phyloP scores from a whole-genome alignment of 2,113 vertebrate genomes.

The Semicossyphus pulcher region DNA sequence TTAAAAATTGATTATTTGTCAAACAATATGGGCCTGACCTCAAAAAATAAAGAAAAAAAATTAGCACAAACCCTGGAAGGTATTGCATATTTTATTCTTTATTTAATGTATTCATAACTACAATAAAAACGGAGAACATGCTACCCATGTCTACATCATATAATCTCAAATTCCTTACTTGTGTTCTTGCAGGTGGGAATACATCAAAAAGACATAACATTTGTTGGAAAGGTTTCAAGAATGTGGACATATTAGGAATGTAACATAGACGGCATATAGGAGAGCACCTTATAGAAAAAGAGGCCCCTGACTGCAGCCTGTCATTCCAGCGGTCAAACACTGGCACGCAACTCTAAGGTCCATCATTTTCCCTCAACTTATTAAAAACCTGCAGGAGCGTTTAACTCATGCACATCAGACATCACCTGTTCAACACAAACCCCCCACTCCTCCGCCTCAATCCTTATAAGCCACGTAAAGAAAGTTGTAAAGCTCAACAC shows the following conservation, averaged over 20 bases:
- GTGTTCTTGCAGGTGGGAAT: background rate
- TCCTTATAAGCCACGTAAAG: slow-evolving; percentile 16
- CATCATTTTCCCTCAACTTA: background rate
- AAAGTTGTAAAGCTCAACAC: slow-evolving; percentile 7
- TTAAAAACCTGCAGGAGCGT: background rate
- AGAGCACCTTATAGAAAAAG: background rate
- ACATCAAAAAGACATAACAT: slow-evolving; percentile 8
- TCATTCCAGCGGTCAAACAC: background rate
- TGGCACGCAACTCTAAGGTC: background rate
- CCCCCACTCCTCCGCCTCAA: background rate
- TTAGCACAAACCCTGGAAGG: background rate
- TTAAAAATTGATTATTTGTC: no score
- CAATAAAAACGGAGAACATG: background rate
- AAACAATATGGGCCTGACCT: background rate
- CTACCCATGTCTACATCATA: background rate
- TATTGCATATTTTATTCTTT: no score
- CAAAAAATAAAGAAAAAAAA: background rate
- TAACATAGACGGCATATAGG: background rate
- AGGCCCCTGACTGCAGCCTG: background rate
- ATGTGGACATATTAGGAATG: slow-evolving; percentile 11
- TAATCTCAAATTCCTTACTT: background rate
- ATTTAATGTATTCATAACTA: background rate
- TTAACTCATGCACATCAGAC: background rate
- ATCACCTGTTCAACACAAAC: slow-evolving; percentile 6
- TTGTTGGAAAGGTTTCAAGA: slow-evolving; percentile 6